Evolutionary conservation across 2,888 invertebrate species (phyloP).

Genomic region (Elmis aenea): DNA sequence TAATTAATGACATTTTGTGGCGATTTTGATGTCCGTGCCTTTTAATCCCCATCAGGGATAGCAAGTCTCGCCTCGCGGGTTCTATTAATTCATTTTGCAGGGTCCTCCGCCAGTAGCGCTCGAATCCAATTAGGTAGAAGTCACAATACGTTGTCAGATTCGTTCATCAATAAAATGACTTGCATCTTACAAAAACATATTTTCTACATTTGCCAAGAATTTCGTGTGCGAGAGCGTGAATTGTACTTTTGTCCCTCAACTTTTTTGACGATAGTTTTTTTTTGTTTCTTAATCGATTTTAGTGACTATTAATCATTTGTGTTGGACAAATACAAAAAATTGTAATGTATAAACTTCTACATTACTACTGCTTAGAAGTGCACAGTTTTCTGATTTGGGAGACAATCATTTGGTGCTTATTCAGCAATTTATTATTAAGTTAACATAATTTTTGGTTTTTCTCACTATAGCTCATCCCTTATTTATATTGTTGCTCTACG

Average conservation of each 20-base stretch:
- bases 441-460: too few species aligned
- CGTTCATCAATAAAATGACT: slow-evolving; percentile 41
- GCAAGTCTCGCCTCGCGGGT: slow-evolving; percentile 35
- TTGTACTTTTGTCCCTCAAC: slow-evolving; percentile 31
- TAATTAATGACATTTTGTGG: slow-evolving; percentile 42
- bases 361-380: too few species aligned
- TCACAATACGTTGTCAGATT: slow-evolving; percentile 40
- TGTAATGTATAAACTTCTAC: too few species aligned
- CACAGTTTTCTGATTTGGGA: too few species aligned
- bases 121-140: slow-evolving; percentile 44
- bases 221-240: slow-evolving; percentile 33
- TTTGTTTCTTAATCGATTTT: slow-evolving; percentile 6
- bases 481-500: too few species aligned
- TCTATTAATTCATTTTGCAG: slow-evolving; percentile 41
- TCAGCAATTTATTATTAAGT: too few species aligned
- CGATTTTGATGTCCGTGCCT: slow-evolving; percentile 39
- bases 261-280: slow-evolving; percentile 16
- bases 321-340: too few species aligned
- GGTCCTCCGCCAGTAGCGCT: slow-evolving; percentile 30
- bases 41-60: slow-evolving; percentile 26
- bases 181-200: slow-evolving; percentile 38
- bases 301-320: too few species aligned
- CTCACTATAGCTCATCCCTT: too few species aligned
- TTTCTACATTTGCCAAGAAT: slow-evolving; percentile 37
- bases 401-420: too few species aligned